These are phyloP conservation scores for Pteropus rufus DNA, from an alignment of 2,797 vertebrate species.

Conservation along the genomic window DNA sequence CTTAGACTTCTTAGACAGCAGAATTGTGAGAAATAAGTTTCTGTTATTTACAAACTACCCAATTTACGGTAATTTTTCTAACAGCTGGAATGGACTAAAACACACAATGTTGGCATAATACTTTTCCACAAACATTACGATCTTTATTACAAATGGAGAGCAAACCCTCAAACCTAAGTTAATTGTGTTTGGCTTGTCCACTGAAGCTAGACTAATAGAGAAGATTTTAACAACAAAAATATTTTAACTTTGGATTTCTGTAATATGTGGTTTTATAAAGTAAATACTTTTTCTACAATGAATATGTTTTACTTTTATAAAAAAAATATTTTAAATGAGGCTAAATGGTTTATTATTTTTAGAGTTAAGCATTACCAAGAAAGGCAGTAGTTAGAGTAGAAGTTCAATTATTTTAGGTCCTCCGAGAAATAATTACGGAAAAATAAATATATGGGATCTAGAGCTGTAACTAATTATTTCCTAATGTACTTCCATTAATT, in stretches of 20 bases:
- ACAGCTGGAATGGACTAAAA: not conserved
- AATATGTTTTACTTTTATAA: not conserved
- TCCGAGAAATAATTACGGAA: slow-evolving; percentile 40
- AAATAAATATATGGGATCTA: not conserved
- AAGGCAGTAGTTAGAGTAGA: not conserved
- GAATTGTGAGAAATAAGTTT: not conserved
- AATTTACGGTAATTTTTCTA: not conserved
- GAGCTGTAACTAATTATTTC: slow-evolving; percentile 18
- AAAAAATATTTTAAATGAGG: not conserved
- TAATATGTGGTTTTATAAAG: not conserved
- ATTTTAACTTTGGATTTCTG: not conserved
- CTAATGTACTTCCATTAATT: slow-evolving; percentile 33
- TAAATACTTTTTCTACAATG: slow-evolving; percentile 2
- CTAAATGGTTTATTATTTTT: slow-evolving; percentile 12
- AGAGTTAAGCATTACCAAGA: slow-evolving; percentile 8
- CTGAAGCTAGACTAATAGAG: not conserved
- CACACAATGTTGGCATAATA: not conserved
- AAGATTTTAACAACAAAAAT: slow-evolving; percentile 20
- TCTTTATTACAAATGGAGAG: not conserved
- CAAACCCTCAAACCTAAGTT: slow-evolving; percentile 19
- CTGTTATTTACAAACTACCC: not conserved
- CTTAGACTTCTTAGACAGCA: not conserved
- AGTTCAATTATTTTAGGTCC: slow-evolving; percentile 16
- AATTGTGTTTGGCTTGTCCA: slow-evolving; percentile 19
- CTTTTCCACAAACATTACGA: not conserved